Evolutionary conservation across 2,797 vertebrate species (phyloP), one percentile per base, ranked within the genome.

Genomic region (Perdix hodgsoniae): DNA sequence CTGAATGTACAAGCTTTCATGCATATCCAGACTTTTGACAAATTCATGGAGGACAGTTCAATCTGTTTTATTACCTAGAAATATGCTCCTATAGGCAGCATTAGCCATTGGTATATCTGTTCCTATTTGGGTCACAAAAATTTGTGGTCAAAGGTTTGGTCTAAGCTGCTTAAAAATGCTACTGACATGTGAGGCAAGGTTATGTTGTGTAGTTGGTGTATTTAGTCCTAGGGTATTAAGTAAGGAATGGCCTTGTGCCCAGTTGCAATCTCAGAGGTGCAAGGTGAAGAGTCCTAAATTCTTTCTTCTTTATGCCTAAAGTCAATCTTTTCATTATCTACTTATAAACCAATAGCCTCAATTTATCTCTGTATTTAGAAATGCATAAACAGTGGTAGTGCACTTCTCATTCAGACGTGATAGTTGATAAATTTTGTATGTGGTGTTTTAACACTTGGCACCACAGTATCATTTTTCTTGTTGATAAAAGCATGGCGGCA

Each of bases 401-500:
- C 33, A 11, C 65, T 77, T 87, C 21, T 75, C 45, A 69, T 61
- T 35, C 88, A n/a, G 66, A 90, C 72, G 29, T 70, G 61, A 47
- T n/a, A 79, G 83, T 74, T 70, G 91, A 94, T 93, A 52, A 86
- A 95, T 94, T 76, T 69, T 63, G 57, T 67, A 27, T 2, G 1
- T 71, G 54, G n/a, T 2, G 2, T 61, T 85, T 70, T 63, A 74
- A 82, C 65, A 82, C 64, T 72, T 83, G 80, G 65, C 47, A 39
- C 78, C 49, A 76, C 59, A 80, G 31, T 47, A 6, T 40, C 2
- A 9, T 95, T 93, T 95, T 64, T 95, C 94, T 93, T 91, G 80
- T 95, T 96, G 91, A 93, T 95, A 92, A 84, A 95, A 78, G 56
- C 64, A 72, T 14, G 2, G 39, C 90, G 90, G 86, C 89, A 92